Evolutionary conservation across 2,888 invertebrate genomes (phyloP), one percentile per base, ranked within the genome.

Genomic region (Piscicola geometra): DNA sequence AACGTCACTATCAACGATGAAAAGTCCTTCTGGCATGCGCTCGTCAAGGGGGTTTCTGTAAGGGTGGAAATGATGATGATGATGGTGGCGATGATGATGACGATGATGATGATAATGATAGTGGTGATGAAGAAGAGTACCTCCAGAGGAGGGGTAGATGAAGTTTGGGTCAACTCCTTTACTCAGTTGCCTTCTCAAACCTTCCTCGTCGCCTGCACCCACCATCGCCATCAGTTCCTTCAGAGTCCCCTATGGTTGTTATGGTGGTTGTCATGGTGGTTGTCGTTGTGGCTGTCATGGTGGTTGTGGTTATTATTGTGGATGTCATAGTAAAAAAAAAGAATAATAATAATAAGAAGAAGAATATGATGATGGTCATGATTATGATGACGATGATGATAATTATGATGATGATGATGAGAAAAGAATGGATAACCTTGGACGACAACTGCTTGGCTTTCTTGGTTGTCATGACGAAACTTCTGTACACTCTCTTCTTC

Each of bases 151-250:
- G 80, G 91, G 91, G 87, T 97, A 97, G 86, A 98, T 97, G 86
- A 97, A 98, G 88, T 99, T 99, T 0, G 98, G 97, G 88, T 99
- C 99, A 81, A 98, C 89, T 77, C 98, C 99, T 87, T 96, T 97
- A 81, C 92, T 90, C 87, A 95, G 94, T 89, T 96, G 91, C 88
- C 97, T 98, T 81, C 93, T 92, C 82, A 98, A 91, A 87, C 97
- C 97, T 86, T 97, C 96, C 78, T 93, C 90, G 86, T 97, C 94
- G 77, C 92, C 92, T 83, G 92, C 92, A 83, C 91, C 90, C 79
- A 99, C 94, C 87, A 93, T 92, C 83, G 98, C 97, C 82, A 98
- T 88, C 86, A 98, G 93, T 81, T 95, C 90, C 76, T 94, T 90
- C 82, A 97, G 88, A 88, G 96, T 97, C 76, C 94, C 91, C 86